Conservation (phyloP, 2,113 vertebrate species). For the Circaetus cinerascens region DNA sequence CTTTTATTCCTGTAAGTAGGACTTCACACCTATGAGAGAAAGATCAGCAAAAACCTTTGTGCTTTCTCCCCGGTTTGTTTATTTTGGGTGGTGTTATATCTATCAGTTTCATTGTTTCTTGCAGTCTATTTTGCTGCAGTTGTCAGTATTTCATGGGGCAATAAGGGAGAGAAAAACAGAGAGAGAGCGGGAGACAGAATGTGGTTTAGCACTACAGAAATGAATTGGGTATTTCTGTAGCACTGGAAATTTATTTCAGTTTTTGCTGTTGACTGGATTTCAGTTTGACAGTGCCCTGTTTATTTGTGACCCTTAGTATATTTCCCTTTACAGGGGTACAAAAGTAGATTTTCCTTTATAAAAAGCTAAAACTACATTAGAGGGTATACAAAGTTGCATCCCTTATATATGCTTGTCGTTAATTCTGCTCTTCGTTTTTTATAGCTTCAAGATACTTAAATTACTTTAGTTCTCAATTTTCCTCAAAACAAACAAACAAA, state of each 20-base stretch:
- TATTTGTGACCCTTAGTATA: not conserved
- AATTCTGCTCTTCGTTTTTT: not conserved
- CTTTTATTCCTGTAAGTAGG: not conserved
- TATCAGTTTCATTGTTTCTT: not conserved
- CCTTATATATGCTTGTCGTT: accelerated
- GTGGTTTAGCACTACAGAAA: conserved; percentile 10
- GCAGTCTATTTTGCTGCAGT: not conserved
- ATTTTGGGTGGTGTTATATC: not conserved
- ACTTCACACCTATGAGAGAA: not conserved
- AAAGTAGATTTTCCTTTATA: not conserved
- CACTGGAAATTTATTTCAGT: not conserved
- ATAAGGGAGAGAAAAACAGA: not conserved
- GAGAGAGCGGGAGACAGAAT: not conserved
- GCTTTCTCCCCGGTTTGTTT: not conserved
- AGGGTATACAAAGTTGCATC: accelerated
- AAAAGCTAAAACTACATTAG: not conserved
- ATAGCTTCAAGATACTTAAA: not conserved
- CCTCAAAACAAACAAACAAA: not conserved
- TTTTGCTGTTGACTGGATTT: not conserved
- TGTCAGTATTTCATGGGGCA: not conserved
- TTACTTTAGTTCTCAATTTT: not conserved
- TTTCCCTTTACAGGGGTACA: not conserved
- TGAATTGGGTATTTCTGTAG: not conserved
- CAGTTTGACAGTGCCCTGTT: not conserved
- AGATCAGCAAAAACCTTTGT: not conserved